phyloP scores from a whole-genome alignment of 2,888 invertebrate species.

The Acrobeloides nanus region DNA sequence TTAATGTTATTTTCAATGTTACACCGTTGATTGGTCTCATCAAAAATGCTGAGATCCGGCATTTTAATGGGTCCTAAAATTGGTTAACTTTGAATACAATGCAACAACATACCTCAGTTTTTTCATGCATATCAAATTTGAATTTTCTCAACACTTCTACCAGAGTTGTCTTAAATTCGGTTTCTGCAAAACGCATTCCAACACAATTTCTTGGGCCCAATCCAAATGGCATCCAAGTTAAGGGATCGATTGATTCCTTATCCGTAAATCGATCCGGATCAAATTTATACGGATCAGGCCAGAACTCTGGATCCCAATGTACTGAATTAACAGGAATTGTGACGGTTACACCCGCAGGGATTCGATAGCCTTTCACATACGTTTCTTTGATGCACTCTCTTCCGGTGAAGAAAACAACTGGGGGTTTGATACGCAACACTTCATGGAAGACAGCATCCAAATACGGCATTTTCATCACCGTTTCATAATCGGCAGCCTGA shows the following conservation, averaged over 20 bases:
- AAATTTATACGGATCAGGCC: slow-evolving; percentile 38
- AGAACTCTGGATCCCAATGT: slow-evolving; percentile 25
- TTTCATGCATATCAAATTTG: slow-evolving; percentile 5
- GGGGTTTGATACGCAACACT: slow-evolving; percentile 38
- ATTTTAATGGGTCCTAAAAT: not conserved
- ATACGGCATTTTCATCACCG: slow-evolving; percentile 36
- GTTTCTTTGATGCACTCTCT: slow-evolving; percentile 30
- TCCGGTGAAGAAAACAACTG: slow-evolving; percentile 38
- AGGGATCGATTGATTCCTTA: slow-evolving; percentile 13
- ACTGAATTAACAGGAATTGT: slow-evolving; percentile 18
- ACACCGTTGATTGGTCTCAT: slow-evolving; percentile 12
- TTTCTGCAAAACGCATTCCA: slow-evolving; percentile 47
- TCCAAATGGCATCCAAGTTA: slow-evolving; percentile 47
- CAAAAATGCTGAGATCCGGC: slow-evolving; percentile 7
- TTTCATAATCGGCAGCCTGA: too few relatives aligned
- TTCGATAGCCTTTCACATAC: slow-evolving; percentile 23
- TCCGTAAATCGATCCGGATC: slow-evolving; percentile 32
- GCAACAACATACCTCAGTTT: not conserved
- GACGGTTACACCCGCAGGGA: slow-evolving; percentile 24
- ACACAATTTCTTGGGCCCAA: slow-evolving; percentile 45
- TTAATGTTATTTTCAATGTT: not conserved
- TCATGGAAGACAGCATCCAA: slow-evolving; percentile 48
- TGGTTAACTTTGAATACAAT: too few relatives aligned
- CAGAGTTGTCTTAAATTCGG: slow-evolving; percentile 43
- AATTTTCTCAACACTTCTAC: slow-evolving; percentile 26